Conservation (phyloP, 1,140 invertebrate species). For the Teleogryllus occipitalis region DNA sequence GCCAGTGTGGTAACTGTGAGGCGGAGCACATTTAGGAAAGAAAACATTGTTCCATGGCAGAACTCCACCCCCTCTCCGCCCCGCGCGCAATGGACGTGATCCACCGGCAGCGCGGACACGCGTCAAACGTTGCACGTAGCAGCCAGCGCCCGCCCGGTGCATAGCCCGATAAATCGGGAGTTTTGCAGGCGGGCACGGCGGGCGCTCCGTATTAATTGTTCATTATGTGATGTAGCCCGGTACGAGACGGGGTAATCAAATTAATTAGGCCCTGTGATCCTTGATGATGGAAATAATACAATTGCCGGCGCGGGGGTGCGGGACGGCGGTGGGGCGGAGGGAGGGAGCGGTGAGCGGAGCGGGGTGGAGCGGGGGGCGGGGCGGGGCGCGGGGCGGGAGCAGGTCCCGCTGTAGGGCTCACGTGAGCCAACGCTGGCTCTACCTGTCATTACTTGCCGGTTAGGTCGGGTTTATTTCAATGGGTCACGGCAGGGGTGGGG, state of each 20-base stretch:
- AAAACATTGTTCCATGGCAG: neutral
- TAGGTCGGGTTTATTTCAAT: no score
- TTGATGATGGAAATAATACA: constrained; percentile 1
- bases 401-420: no score
- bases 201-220: neutral
- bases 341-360: no score
- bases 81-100: neutral
- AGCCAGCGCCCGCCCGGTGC: no score
- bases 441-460: no score
- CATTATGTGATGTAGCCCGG: neutral
- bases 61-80: neutral
- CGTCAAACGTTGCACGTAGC: neutral
- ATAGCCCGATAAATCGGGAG: neutral
- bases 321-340: no score
- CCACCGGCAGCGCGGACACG: neutral
- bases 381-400: no score
- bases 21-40: no score
- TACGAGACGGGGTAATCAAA: constrained; percentile 3
- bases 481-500: no score
- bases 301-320: neutral
- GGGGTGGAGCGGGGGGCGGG: no score
- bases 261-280: neutral
- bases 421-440: no score
- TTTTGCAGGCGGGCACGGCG: neutral
- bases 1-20: no score